These are phyloP conservation scores for Theodoxus fluviatilis DNA, from an alignment of 2,888 invertebrate species.

Conservation along the genomic window DNA sequence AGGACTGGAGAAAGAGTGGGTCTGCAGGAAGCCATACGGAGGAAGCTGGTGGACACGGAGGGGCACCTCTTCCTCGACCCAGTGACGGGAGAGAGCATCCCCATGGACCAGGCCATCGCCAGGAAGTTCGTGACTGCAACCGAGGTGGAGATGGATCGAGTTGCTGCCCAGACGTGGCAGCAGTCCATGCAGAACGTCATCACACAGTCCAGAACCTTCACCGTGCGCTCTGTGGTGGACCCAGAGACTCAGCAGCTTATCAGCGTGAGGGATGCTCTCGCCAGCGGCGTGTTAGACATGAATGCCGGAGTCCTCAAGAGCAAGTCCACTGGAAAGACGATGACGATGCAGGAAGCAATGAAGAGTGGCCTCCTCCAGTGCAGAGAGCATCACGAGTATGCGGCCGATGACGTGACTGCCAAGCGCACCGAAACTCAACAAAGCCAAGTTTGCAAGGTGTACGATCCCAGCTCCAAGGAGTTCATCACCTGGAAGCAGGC, in stretches of 20 bases:
- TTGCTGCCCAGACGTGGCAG: conserved; percentile 38
- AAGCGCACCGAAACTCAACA: too few species aligned
- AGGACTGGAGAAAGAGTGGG: conserved; percentile 85
- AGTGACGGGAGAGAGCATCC: conserved; percentile 45
- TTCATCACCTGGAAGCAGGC: conserved; percentile 92
- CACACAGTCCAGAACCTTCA: conserved; percentile 45
- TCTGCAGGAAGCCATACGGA: conserved; percentile 71
- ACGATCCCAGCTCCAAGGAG: conserved; percentile 83
- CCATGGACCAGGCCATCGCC: conserved; percentile 44
- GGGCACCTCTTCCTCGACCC: conserved; percentile 37
- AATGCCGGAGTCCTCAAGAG: conserved; percentile 44
- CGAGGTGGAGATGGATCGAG: conserved; percentile 30
- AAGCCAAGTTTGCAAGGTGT: conserved; percentile 34
- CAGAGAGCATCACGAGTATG: conserved; percentile 12
- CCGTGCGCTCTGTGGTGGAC: conserved; percentile 72
- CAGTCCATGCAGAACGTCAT: conserved; percentile 38
- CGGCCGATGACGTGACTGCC: neutral
- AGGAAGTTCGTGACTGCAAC: conserved; percentile 29
- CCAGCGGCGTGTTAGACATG: conserved; percentile 80
- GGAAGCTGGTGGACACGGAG: conserved; percentile 71
- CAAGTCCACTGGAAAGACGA: conserved; percentile 75
- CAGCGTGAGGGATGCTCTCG: conserved; percentile 65
- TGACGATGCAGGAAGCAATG: conserved; percentile 83
- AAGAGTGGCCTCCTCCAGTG: conserved; percentile 44
- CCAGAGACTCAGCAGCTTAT: conserved; percentile 80